Conservation (phyloP, 2,113 vertebrate species). For the Lagopus muta region DNA sequence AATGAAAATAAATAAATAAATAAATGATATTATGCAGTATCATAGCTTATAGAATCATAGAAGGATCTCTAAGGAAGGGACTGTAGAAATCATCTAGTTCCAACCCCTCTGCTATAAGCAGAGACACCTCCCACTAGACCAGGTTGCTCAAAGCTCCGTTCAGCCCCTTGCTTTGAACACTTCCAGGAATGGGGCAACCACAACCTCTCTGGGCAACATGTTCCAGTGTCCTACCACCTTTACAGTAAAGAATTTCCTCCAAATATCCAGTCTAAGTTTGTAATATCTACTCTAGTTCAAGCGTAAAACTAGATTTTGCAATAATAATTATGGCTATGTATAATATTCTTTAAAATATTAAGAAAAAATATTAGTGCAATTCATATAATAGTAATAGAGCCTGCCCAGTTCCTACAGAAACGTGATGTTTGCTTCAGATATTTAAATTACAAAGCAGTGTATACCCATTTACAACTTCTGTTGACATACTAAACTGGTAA, state of each 20-base stretch:
- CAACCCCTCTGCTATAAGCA: too few species aligned
- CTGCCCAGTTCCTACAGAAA: background rate
- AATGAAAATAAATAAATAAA: background rate
- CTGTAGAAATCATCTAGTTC: too few species aligned
- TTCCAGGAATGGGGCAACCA: too few species aligned
- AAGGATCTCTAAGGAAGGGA: too few species aligned
- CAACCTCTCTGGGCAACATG: too few species aligned
- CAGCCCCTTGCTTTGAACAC: too few species aligned
- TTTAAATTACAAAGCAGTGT: background rate
- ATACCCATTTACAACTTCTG: background rate
- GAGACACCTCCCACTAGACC: too few species aligned
- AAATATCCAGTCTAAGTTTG: too few species aligned
- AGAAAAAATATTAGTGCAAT: background rate
- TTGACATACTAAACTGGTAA: background rate
- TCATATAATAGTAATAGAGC: background rate
- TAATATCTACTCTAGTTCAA: background rate
- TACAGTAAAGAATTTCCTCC: too few species aligned
- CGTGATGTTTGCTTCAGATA: background rate
- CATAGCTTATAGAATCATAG: too few species aligned
- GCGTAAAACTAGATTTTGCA: slow-evolving; percentile 55
- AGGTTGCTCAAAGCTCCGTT: too few species aligned
- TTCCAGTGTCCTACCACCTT: too few species aligned
- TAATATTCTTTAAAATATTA: background rate
- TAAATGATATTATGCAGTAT: background rate
- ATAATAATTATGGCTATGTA: slow-evolving; percentile 8